These are phyloP conservation scores for Marmota flaviventris DNA, from an alignment of 2,113 vertebrate genomes.

Conservation along the genomic window DNA sequence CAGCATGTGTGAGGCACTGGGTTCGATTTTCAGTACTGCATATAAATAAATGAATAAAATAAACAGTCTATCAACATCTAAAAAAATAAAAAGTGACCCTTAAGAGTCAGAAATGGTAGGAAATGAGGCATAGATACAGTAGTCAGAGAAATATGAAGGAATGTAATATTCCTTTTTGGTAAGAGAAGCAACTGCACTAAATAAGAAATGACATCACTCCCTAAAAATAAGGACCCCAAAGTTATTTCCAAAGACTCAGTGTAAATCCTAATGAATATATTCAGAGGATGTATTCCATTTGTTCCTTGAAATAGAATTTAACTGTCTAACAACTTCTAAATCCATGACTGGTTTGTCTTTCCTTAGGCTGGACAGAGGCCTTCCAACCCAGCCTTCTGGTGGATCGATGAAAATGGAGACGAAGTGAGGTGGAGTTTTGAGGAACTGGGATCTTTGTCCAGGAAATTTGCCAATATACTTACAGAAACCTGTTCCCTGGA, in stretches of 20 bases:
- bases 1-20: too few relatives aligned
- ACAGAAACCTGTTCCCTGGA: slow-evolving; percentile 86
- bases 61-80: too few relatives aligned
- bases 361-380: slow-evolving; percentile 83
- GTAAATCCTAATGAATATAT: neutral
- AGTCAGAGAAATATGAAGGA: neutral
- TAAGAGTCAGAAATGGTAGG: slow-evolving; percentile 22
- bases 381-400: slow-evolving; percentile 90
- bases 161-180: neutral
- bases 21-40: too few relatives aligned
- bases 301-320: slow-evolving; percentile 15
- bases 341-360: slow-evolving; percentile 39
- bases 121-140: neutral
- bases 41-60: too few relatives aligned
- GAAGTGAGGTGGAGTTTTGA: slow-evolving; percentile 92
- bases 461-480: slow-evolving; percentile 88
- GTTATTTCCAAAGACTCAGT: neutral
- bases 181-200: slow-evolving; percentile 27
- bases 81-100: neutral
- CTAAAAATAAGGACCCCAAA: neutral
- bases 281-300: neutral
- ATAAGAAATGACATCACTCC: neutral
- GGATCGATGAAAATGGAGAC: slow-evolving; percentile 84
- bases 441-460: slow-evolving; percentile 89
- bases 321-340: neutral